phyloP scores from a whole-genome alignment of 2,888 invertebrate genomes.

The Colletes collaris region DNA sequence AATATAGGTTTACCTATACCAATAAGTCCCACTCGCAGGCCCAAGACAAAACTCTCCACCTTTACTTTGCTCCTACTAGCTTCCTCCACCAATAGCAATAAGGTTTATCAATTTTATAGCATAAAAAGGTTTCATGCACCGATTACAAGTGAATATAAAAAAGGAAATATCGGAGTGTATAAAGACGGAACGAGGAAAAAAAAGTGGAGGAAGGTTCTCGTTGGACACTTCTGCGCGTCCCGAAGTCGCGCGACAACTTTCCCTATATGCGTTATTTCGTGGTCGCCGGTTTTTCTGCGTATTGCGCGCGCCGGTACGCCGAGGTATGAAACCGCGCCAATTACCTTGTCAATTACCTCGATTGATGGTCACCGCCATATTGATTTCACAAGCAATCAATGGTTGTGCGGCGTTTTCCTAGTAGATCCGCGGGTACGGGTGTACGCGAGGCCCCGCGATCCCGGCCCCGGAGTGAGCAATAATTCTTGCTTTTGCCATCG shows the following conservation, averaged over 20 bases:
- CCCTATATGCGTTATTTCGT: slow-evolving; percentile 74
- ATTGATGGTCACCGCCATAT: slow-evolving; percentile 77
- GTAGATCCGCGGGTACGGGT: slow-evolving; percentile 26
- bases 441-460: slow-evolving; percentile 14
- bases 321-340: slow-evolving; percentile 74
- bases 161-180: neutral
- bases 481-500: slow-evolving; percentile 74
- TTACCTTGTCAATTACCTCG: slow-evolving; percentile 78
- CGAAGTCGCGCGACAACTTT: slow-evolving; percentile 67
- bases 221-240: slow-evolving; percentile 29
- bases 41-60: too few species aligned
- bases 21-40: too few species aligned
- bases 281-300: slow-evolving; percentile 61
- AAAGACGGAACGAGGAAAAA: neutral
- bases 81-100: too few species aligned
- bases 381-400: slow-evolving; percentile 74
- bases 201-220: slow-evolving; percentile 16
- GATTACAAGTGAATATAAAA: neutral
- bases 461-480: slow-evolving; percentile 68
- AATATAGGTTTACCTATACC: too few species aligned
- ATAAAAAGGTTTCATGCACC: neutral
- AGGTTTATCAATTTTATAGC: too few species aligned
- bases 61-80: too few species aligned
- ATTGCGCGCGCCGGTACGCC: slow-evolving; percentile 51
- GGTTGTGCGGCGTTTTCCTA: slow-evolving; percentile 53